Conservation (phyloP, 2,888 invertebrate genomes). For the Tineola bisselliella region DNA sequence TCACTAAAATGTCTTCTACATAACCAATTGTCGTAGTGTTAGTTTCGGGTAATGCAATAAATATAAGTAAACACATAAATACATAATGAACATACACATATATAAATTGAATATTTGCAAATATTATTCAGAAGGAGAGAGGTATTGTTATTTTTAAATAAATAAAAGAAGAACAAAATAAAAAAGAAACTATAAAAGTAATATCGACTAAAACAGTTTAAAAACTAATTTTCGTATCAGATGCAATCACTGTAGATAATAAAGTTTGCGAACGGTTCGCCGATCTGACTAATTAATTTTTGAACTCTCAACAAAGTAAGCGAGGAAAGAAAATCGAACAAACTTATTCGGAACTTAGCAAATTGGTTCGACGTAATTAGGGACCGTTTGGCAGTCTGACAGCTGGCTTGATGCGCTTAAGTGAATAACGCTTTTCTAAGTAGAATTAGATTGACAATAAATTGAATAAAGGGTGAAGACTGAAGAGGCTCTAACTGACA, state of each 20-base stretch:
- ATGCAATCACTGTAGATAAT: constrained; percentile 18
- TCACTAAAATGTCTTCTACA: too few relatives aligned
- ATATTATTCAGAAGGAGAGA: too few relatives aligned
- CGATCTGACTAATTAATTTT: constrained; percentile 28
- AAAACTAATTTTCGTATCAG: constrained; percentile 1
- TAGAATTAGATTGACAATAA: constrained; percentile 5
- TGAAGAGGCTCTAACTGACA: not conserved
- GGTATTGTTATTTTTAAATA: too few relatives aligned
- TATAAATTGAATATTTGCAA: too few relatives aligned
- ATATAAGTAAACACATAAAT: too few relatives aligned
- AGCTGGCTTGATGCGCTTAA: constrained; percentile 6
- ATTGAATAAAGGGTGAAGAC: constrained; percentile 6
- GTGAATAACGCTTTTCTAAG: constrained; percentile 1
- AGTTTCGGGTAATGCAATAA: too few relatives aligned
- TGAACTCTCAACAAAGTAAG: constrained; percentile 20
- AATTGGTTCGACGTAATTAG: constrained; percentile 16
- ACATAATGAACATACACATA: too few relatives aligned
- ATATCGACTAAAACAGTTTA: too few relatives aligned
- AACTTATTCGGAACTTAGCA: not conserved
- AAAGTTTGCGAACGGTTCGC: constrained; percentile 22
- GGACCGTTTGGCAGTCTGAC: constrained; percentile 9
- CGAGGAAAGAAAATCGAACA: constrained; percentile 21
- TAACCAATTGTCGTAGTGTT: too few relatives aligned
- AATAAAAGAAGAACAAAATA: too few relatives aligned
- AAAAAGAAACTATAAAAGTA: too few relatives aligned